Base-by-base conservation (phyloP, 2,888 invertebrate species). In the Drosophila mercatorum region DNA sequence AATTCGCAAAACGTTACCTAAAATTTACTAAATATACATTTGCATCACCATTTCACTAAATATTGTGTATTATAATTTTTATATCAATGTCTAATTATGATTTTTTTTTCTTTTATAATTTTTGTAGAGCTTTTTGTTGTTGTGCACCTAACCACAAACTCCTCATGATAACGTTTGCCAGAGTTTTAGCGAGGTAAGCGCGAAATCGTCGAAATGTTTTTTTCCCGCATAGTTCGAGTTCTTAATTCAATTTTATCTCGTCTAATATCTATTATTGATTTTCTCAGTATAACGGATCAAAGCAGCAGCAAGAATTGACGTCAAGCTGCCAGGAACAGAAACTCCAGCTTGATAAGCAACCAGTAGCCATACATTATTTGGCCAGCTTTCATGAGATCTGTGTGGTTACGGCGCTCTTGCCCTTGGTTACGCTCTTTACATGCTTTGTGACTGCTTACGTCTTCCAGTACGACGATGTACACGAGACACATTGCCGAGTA, bases 401-500 rank as follows among this genome's bases (percentile, higher is more conserved):
- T 92, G 93, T 97, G 83, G 94, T 96, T 80, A 97, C 98, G 65
- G 96, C 97, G 70, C 95, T 96, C 91, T 95, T 98, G 93, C 98
- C 98, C 78, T 94, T 97, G 91, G 94, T 96, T 91, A 96, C 97
- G 90, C 95, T 98, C 91, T 94, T 97, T 91, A 94, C 96, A 93
- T 98, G 98, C 94, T 97, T 98, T 93, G 94, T 97, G 92, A 96
- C 97, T 81, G 97, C 97, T 75, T 96, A 97, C 92, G 95, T 97
- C 92, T 98, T 97, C 94, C 97, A 97, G 94, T 95, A 96, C 93
- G 97, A 98, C 94, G 97, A 98, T 93, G 97, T 98, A 91, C 98
- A 98, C 92, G 98, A 98, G 94, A 98, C 98, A 81, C 97, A 98
- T 93, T 98, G 98, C 94, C 95, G 96, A 93, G 98, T 98, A 94